Evolutionary conservation across 37 sponge, comb jelly and placozoan species (phyloP).

Genomic region (Mnemiopsis leidyi): DNA sequence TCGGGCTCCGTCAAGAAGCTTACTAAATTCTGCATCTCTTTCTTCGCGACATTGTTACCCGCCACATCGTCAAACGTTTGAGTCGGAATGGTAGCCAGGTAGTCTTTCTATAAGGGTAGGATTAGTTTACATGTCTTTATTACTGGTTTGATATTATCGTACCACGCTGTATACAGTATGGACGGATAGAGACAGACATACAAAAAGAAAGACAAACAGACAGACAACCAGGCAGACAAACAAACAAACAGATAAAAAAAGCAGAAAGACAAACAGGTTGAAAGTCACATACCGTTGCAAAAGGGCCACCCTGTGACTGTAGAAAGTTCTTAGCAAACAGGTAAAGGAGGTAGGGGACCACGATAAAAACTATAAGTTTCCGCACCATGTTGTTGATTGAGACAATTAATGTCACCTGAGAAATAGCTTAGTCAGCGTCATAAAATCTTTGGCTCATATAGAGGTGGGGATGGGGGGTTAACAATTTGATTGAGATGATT

Average conservation of each 20-base stretch:
- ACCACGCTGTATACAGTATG: too few species aligned
- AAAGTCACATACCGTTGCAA: background rate
- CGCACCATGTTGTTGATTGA: background rate
- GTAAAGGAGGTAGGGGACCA: background rate
- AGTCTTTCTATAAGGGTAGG: background rate
- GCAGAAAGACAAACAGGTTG: too few species aligned
- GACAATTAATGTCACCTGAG: background rate
- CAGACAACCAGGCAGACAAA: too few species aligned
- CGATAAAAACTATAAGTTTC: background rate
- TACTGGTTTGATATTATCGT: too few species aligned
- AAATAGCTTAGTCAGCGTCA: too few species aligned
- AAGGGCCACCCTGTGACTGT: background rate
- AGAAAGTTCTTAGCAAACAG: background rate
- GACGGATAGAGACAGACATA: too few species aligned
- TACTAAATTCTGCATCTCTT: background rate
- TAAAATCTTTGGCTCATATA: too few species aligned
- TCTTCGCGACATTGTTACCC: slow-evolving; percentile 57
- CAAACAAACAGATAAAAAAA: too few species aligned
- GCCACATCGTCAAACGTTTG: slow-evolving; percentile 52
- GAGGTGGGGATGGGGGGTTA: too few species aligned
- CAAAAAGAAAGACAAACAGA: too few species aligned
- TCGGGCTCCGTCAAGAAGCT: slow-evolving; percentile 27
- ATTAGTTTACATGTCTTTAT: background rate
- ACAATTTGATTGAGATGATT: too few species aligned
- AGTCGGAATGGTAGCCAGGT: background rate